Evolutionary conservation across 53 echinoderm and acorn worm species (phyloP), one percentile per base, ranked within the genome.

Genomic region (Echinarachnius parma): DNA sequence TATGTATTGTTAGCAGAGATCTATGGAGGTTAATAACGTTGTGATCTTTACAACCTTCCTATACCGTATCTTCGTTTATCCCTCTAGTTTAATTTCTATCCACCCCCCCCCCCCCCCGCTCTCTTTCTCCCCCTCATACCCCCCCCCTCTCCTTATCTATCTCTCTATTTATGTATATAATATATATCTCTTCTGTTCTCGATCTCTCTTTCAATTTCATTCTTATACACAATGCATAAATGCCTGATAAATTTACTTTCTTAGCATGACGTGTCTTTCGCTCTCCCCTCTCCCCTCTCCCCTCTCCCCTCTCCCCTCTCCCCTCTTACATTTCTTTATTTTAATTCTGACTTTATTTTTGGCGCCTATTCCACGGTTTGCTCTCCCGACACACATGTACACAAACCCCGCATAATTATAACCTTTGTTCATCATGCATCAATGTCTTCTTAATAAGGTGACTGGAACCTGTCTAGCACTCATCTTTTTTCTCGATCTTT

Each of bases 371-470:
- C n/a, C n/a, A 3, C 28, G 10, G 50, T 49, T 49, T 52, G 49
- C 68, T 50, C 20, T 23, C 68, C 33, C 20, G 68, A 52, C 68
- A 34, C 22, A 13, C 68, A 52, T 32, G 68, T 68, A 68, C 68
- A 68, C 68, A 68, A 32, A 52, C 52, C 37, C 68, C 52, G 52
- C 52, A 50, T 68, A 68, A 68, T 52, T 68, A 50, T 68, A 68
- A 68, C 68, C 68, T 68, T 53, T 68, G 34, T 7, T 4, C 52
- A 26, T 34, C 2, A 68, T 68, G 20, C 52, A 68, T 68, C 68
- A 68, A 52, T 16, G 68, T 68, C 68, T 33, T n/a, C n/a, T n/a
- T n/a, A n/a, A n/a, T n/a, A n/a, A n/a, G n/a, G n/a, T n/a, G n/a
- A n/a, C n/a, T n/a, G n/a, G n/a, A n/a, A n/a, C n/a, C n/a, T n/a